Evolutionary conservation across 2,797 vertebrate species (phyloP), one percentile per base, ranked within the genome.

Genomic region (Diplodus sargus): DNA sequence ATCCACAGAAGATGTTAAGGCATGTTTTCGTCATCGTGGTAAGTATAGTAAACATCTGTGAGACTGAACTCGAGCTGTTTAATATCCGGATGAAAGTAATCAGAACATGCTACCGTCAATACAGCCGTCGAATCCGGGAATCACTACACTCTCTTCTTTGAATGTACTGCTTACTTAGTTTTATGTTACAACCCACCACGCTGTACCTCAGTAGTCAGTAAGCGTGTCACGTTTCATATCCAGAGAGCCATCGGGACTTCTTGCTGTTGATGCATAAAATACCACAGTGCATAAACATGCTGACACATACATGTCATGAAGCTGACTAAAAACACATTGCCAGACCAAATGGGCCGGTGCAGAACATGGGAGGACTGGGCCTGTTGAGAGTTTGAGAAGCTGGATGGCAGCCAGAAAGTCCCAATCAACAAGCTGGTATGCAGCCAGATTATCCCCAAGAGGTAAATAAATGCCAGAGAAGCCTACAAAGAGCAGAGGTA

Each of bases 351-450:
- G 61, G 58, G 23, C 22, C 25, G 18, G 25, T 65, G 70, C 71
- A 82, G 64, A 86, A 84, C 61, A 82, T 5, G 5, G 64, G 58
- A 63, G 73, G 47, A 48, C 52, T 53, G 57, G 59, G 47, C 10
- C 56, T 81, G 78, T 22, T 65, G 66, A 80, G 82, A 63, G 61
- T 28, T 28, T 53, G 25, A 63, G 73, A 51, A 62, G 45, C 76
- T 93, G 90, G 84, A 90, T 49, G 22, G 59, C 66, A 73, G 84
- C 89, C 89, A 92, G 68, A 48, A 78, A 8, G 69, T 76, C 47
- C 81, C 79, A 85, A 91, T 92, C 83, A 89, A 84, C 80, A 82
- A 62, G 62, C 60, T 92, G 90, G 85, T 83, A 14, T 52, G 25
- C 25, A 71, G 90, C 88, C 85, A 91, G 60, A 75, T 85, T 75